Base-by-base conservation (phyloP, 1,140 invertebrate genomes). In the Zaprionus davidi region DNA sequence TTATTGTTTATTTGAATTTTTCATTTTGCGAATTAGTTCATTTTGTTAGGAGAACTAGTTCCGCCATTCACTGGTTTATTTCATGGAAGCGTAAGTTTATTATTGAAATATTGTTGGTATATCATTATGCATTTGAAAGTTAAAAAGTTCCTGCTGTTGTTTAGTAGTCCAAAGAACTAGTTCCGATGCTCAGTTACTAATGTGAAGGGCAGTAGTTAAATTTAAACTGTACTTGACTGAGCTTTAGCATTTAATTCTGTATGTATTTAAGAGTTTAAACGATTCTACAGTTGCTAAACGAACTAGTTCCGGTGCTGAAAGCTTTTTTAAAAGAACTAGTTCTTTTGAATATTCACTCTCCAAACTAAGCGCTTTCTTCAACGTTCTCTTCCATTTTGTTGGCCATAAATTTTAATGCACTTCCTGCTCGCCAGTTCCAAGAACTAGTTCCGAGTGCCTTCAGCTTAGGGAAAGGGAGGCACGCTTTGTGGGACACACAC, bases 401-500 rank as follows among this genome's bases (percentile, higher is more conserved):
- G 6, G 9, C 20, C 17, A 51, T 51, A 51, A 51, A 24, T 20
- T 24, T 51, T 22, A 13, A 24, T 51, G 46, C 46, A 24, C 11
- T 51, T 24, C 9, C 20, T 22, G 20, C 20, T 51, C 2, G 20
- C 46, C 12, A 13, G 46, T 24, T 51, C 46, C 12, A 22, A 1
- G 57, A 59, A 59, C 57, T 38, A 38, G 57, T 59, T 59, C 57
- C n/a, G 17, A 3, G n/a, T 22, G 13, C 13, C 17, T 22, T 5
- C 17, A 11, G 31, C 17, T 49, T 49, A 49, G 20, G 11, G 20
- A 51, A 44, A 46, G n/a, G 17, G 41, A 5, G 13, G 41, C 41
- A 13, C 13, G 57, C 20, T 38, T 41, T 36, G 22, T 20, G 13
- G 15, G 9, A 11, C 31, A 34, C 31, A 34, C 31, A 31, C 9